Evolutionary conservation across 2,888 invertebrate species (phyloP).

Genomic region (Ptychoptera contaminata): DNA sequence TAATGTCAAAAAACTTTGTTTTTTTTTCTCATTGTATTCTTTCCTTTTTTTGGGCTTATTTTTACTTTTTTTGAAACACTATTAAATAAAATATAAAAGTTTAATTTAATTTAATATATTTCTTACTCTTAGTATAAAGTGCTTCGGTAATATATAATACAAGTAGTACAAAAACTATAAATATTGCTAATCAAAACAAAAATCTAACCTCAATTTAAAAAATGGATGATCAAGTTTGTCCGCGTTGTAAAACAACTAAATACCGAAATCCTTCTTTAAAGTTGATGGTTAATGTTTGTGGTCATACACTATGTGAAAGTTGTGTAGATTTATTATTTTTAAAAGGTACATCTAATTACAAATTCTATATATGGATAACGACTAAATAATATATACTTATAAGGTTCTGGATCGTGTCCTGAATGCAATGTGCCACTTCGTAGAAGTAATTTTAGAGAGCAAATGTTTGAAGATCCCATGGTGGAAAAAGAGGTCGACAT

Average conservation of each 20-base stretch:
- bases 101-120: no score
- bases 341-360: conserved; percentile 49
- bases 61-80: no score
- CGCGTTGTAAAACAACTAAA: conserved; percentile 92
- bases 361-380: background rate
- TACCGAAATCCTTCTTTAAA: conserved; percentile 93
- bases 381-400: conserved; percentile 11
- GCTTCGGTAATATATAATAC: no score
- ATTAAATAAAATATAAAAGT: no score
- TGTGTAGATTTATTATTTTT: conserved; percentile 93
- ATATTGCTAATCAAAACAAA: background rate
- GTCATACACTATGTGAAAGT: conserved; percentile 93
- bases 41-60: no score
- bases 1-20: no score
- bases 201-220: conserved; percentile 5
- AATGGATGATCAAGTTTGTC: conserved; percentile 78
- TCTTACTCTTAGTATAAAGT: no score
- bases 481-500: conserved; percentile 98
- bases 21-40: no score
- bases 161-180: background rate
- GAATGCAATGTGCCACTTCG: conserved; percentile 81
- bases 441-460: conserved; percentile 80
- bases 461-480: conserved; percentile 88
- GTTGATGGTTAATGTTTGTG: conserved; percentile 96
- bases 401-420: conserved; percentile 86